A percentile compares a stretch with the other conserved stretches of the same genome.
phyloP scores from a whole-genome alignment of 2,888 invertebrate species.

The Agonopterix subpropinquella region DNA sequence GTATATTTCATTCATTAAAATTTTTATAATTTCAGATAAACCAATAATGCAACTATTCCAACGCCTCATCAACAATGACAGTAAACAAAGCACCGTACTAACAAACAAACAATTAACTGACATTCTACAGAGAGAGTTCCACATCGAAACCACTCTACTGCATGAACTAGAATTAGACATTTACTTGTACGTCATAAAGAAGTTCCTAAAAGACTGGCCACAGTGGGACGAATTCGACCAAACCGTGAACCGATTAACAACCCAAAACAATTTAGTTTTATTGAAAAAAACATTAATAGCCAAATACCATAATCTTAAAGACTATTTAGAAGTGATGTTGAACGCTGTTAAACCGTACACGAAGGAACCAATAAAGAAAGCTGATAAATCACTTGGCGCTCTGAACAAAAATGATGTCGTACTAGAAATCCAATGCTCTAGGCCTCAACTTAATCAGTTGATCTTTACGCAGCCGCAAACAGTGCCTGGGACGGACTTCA shows the following conservation, averaged over 20 bases:
- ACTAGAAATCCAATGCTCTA: slow-evolving; percentile 34
- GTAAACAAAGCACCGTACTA: slow-evolving; percentile 45
- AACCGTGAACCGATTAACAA: slow-evolving; percentile 28
- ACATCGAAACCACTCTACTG: slow-evolving; percentile 26
- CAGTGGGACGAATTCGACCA: slow-evolving; percentile 53
- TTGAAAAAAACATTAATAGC: slow-evolving; percentile 28
- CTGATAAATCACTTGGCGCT: not conserved
- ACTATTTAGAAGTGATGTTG: slow-evolving; percentile 35
- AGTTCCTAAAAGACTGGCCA: slow-evolving; percentile 57
- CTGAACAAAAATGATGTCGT: slow-evolving; percentile 20
- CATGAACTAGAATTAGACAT: slow-evolving; percentile 48
- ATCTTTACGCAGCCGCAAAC: slow-evolving; percentile 10
- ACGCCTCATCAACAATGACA: slow-evolving; percentile 38
- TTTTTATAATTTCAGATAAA: slow-evolving; percentile 32
- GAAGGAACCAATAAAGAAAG: slow-evolving; percentile 19
- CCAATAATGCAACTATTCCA: slow-evolving; percentile 50
- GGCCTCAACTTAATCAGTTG: slow-evolving; percentile 34
- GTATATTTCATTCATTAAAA: no score
- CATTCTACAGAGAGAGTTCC: slow-evolving; percentile 45
- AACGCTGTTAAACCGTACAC: slow-evolving; percentile 27
- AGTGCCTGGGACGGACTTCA: no score
- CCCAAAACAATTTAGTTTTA: slow-evolving; percentile 15
- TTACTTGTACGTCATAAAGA: slow-evolving; percentile 50
- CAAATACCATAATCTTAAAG: slow-evolving; percentile 40
- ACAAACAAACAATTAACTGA: slow-evolving; percentile 49